Evolutionary conservation across 2,113 vertebrate genomes (phyloP).

Genomic region (Asarcornis scutulata): DNA sequence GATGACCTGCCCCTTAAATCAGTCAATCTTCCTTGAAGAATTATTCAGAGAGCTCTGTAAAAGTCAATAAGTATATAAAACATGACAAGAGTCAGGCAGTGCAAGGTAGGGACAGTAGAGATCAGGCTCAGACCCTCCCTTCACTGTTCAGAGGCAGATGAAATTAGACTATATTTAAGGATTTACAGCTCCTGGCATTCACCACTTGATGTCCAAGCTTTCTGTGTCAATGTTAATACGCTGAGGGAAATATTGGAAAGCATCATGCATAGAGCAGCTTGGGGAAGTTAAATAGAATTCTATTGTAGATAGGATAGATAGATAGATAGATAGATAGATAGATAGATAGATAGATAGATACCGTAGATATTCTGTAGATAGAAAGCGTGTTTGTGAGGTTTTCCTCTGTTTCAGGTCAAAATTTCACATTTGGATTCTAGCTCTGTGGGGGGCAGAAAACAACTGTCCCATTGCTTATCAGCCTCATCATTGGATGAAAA

Average conservation of each 20-base stretch:
- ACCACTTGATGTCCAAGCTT: neutral
- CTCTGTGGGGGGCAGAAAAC: neutral
- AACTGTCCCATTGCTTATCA: neutral
- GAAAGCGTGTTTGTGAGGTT: neutral
- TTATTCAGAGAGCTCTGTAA: slow-evolving; percentile 34
- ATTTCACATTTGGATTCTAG: neutral
- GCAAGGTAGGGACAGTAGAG: slow-evolving; percentile 10
- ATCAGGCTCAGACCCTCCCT: neutral
- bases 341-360: too few species aligned
- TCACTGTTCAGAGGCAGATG: slow-evolving; percentile 1
- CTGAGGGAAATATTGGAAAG: neutral
- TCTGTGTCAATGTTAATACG: neutral
- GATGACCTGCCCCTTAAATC: slow-evolving; percentile 29
- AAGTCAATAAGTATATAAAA: slow-evolving; percentile 58
- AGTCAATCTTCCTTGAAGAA: slow-evolving; percentile 58
- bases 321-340: too few species aligned
- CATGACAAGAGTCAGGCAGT: neutral
- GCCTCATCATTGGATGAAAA: neutral
- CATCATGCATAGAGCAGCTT: neutral
- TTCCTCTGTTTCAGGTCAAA: neutral
- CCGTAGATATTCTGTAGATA: too few species aligned
- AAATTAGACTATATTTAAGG: slow-evolving; percentile 14
- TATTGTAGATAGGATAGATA: neutral
- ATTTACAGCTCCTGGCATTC: neutral
- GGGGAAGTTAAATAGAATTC: neutral